Evolutionary conservation across 2,888 invertebrate species (phyloP), one percentile per base, ranked within the genome.

Genomic region (Catotricha subobsoleta): DNA sequence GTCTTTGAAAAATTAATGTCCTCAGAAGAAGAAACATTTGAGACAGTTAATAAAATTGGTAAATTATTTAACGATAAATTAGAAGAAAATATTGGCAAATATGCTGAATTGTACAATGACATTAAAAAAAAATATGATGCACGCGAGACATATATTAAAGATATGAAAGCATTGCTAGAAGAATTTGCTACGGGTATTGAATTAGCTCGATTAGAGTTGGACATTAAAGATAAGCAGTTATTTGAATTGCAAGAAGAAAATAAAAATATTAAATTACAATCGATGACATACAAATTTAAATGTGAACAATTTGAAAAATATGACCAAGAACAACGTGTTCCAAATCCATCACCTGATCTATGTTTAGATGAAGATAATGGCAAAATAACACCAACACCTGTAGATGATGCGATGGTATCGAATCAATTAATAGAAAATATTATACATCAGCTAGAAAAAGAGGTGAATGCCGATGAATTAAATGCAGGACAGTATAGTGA

Each of bases 11-110:
- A 59, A 48, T 52, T 62, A 47, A 54, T 60, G 42, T 54, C 55
- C 43, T 59, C 61, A 41, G 63, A 63, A 44, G 56, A 59, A 46
- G 62, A 62, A 48, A 62, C 62, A 36, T 47, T 61, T 50, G 58
- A 58, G 46, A 61, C 60, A 52, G 60, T 63, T 50, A 59, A 59
- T 54, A 59, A 63, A 53, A 61, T 63, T 56, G 60, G 60, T 48
- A 58, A 58, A 54, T 56, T 60, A 49, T 63, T 63, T 54, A 62
- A 63, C 55, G 58, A 58, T 51, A 58, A 58, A 42, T 56, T 62
- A 46, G 59, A 62, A 43, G 54, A 54, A 12, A 59, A 62, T 48
- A 56, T 57, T 38, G 54, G 55, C 42, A 60, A 58, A 49, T 62
- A 63, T 47, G 52, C 58, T 19, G 57, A 59, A 43, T 51, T 61